Percentiles rank a stretch among this genome's conserved stretches.
phyloP scores from a whole-genome alignment of 2,113 vertebrate species.

The Pelmatolapia mariae region DNA sequence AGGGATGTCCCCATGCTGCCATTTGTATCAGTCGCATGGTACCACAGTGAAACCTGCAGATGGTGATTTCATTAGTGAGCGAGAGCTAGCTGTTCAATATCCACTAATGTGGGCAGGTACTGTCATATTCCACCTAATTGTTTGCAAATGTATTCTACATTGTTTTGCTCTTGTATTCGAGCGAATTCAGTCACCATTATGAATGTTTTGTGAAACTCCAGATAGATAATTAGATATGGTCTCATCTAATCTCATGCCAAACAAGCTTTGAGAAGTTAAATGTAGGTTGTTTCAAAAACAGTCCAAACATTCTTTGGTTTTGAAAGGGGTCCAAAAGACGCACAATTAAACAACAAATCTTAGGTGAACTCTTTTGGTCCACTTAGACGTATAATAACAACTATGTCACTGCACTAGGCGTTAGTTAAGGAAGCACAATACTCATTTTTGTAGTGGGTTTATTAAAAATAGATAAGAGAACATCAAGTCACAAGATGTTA shows the following conservation, averaged over 20 bases:
- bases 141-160: neutral
- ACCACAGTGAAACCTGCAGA: slow-evolving; percentile 19
- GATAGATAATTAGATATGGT: neutral
- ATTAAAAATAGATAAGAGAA: slow-evolving; percentile 54
- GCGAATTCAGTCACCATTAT: neutral
- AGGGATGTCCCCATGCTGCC: slow-evolving; percentile 22
- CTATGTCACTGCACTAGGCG: neutral
- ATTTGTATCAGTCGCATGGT: slow-evolving; percentile 26
- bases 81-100: neutral
- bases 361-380: neutral
- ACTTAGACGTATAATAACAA: neutral
- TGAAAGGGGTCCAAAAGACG: neutral
- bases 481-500: slow-evolving; percentile 29
- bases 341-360: neutral
- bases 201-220: neutral
- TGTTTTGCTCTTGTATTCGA: neutral
- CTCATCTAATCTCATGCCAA: neutral
- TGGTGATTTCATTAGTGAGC: slow-evolving; percentile 22
- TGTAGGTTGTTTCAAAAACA: neutral
- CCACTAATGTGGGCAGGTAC: neutral
- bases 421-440: neutral
- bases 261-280: neutral
- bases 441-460: slow-evolving; percentile 19
- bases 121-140: slow-evolving; percentile 9
- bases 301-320: neutral